A percentile compares a stretch with the other conserved stretches of the same genome.
phyloP scores from a whole-genome alignment of 2,113 vertebrate species.

The Mustela lutreola region DNA sequence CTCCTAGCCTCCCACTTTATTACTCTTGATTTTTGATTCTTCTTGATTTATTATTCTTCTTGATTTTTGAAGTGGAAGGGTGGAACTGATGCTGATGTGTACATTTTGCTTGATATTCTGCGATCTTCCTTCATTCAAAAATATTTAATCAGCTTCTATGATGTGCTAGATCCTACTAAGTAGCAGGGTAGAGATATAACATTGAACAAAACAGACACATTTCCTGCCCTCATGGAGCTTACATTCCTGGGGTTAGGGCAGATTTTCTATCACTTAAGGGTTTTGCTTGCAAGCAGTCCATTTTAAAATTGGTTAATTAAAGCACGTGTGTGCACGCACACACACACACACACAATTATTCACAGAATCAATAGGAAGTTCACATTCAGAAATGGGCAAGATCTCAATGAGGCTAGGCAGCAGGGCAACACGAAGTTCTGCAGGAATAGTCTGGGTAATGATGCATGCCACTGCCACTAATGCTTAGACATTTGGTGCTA shows the following conservation, averaged over 20 bases:
- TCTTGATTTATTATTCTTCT: background rate
- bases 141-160: background rate
- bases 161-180: background rate
- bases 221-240: background rate
- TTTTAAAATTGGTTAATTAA: background rate
- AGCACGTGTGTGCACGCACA: fast-evolving
- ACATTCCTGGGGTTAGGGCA: background rate
- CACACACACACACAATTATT: background rate
- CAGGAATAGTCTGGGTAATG: background rate
- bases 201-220: background rate
- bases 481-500: background rate
- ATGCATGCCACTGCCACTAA: fast-evolving
- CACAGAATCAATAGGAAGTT: background rate
- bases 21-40: background rate
- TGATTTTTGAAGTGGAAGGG: background rate
- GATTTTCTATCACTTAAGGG: background rate
- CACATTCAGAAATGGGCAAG: background rate
- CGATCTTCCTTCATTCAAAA: background rate
- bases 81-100: background rate
- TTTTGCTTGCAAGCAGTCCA: background rate
- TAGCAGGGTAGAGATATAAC: background rate
- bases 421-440: background rate
- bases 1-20: background rate
- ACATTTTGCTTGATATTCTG: background rate
- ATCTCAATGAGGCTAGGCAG: background rate